Percentiles rank a stretch among this genome's conserved stretches.
Conservation (phyloP, 2,797 vertebrate genomes). For the Peromyscus aztecus region DNA sequence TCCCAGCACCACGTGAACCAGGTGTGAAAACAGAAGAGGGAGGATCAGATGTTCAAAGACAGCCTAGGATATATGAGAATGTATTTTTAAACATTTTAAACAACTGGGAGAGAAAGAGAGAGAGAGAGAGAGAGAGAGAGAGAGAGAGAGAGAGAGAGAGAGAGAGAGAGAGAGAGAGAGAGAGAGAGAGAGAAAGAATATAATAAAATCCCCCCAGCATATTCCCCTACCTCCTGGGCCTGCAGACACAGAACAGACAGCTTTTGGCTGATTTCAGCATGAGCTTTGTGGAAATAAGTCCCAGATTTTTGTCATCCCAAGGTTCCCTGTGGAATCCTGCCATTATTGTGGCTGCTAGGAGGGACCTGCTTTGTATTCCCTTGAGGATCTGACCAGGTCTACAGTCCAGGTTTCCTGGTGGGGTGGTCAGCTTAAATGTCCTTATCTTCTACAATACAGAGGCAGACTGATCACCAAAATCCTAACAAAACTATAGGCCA, state of each 20-base stretch:
- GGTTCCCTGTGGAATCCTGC: background rate
- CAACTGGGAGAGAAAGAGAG: no score
- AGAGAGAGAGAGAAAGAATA: no score
- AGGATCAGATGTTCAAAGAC: background rate
- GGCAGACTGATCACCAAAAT: background rate
- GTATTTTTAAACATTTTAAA: background rate
- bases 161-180: background rate
- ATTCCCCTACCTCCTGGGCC: background rate
- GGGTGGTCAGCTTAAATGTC: background rate
- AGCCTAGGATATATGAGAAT: background rate
- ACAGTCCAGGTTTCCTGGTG: constrained; percentile 9
- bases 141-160: no score
- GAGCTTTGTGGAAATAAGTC: constrained; percentile 12
- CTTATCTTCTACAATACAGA: background rate
- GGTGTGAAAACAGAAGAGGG: background rate
- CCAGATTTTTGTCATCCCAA: background rate
- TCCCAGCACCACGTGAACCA: background rate
- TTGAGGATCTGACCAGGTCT: background rate
- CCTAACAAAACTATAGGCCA: background rate
- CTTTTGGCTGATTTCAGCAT: background rate
- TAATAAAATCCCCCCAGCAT: background rate
- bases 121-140: no score
- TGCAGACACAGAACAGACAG: constrained; percentile 29
- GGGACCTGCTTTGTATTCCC: constrained; percentile 10
- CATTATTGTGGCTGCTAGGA: background rate